Conservation (phyloP, 2,888 invertebrate species). For the Alviniconcha strummeri region DNA sequence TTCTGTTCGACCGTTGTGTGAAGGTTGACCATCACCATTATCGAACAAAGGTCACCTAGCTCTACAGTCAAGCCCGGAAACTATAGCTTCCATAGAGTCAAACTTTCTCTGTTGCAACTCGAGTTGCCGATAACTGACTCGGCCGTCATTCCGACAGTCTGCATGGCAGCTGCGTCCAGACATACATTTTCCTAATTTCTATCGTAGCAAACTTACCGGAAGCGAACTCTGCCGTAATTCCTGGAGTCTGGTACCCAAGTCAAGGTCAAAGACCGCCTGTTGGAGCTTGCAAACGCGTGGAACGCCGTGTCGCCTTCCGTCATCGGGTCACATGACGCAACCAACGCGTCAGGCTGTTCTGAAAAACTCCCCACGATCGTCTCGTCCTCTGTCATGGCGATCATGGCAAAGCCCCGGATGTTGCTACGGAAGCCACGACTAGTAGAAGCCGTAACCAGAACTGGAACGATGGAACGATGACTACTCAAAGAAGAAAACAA, state of each 20-base stretch:
- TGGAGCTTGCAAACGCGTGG: constrained; percentile 2
- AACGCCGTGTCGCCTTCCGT: constrained; percentile 29
- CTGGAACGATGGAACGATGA: not conserved
- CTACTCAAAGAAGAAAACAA: not conserved
- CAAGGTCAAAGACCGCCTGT: constrained; percentile 1
- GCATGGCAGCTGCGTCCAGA: too few relatives aligned
- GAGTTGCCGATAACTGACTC: too few relatives aligned
- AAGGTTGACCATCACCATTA: too few relatives aligned
- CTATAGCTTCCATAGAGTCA: too few relatives aligned
- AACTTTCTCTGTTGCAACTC: too few relatives aligned
- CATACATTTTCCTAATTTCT: not conserved
- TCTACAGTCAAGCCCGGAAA: too few relatives aligned
- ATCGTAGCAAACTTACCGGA: constrained; percentile 14
- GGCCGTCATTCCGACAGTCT: too few relatives aligned
- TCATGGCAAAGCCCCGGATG: constrained; percentile 29
- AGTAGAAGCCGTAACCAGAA: constrained; percentile 6
- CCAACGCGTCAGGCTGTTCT: constrained; percentile 19
- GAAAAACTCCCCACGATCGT: constrained; percentile 28
- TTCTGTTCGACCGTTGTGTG: too few relatives aligned
- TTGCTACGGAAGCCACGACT: not conserved
- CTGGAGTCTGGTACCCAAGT: constrained; percentile 18
- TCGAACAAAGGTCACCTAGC: too few relatives aligned
- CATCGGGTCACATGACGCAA: constrained; percentile 29
- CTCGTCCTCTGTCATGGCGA: constrained; percentile 30
- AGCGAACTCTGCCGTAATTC: constrained; percentile 28